Evolutionary conservation across 1,140 invertebrate species (phyloP).

Genomic region (Bombus confusus): DNA sequence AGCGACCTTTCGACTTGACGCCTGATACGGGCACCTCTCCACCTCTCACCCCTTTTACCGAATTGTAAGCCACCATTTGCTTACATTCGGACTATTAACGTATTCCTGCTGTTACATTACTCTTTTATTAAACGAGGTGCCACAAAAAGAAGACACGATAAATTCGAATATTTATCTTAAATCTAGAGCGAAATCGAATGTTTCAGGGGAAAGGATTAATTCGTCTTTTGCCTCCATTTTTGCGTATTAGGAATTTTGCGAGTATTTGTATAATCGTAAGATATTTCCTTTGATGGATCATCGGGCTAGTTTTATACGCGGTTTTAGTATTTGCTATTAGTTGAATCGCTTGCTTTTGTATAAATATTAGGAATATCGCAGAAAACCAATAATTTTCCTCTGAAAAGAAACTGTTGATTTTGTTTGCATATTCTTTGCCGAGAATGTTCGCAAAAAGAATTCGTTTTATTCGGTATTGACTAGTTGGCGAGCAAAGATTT

Average conservation of each 20-base stretch:
- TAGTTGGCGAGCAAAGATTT: neutral
- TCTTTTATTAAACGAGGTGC: neutral
- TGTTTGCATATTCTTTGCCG: neutral
- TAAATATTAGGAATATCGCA: neutral
- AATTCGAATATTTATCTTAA: neutral
- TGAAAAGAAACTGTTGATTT: neutral
- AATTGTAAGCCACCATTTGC: neutral
- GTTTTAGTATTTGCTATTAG: neutral
- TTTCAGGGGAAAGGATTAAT: neutral
- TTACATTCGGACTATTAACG: neutral
- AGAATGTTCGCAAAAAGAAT: neutral
- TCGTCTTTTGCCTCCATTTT: neutral
- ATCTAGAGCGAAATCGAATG: neutral
- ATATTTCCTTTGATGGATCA: neutral
- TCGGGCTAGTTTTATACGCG: too few species aligned
- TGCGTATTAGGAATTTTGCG: neutral
- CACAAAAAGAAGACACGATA: neutral
- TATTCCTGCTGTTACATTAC: neutral
- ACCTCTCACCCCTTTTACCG: too few species aligned
- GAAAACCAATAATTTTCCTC: neutral
- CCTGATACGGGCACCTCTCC: neutral
- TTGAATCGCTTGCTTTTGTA: neutral
- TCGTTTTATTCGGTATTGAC: neutral
- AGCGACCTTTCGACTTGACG: conserved; percentile 5
- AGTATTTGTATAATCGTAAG: neutral